A percentile compares a stretch with the other conserved stretches of the same genome.
Evolutionary conservation across 1,140 invertebrate species (phyloP).

Genomic region (Diabrotica undecimpunctata): DNA sequence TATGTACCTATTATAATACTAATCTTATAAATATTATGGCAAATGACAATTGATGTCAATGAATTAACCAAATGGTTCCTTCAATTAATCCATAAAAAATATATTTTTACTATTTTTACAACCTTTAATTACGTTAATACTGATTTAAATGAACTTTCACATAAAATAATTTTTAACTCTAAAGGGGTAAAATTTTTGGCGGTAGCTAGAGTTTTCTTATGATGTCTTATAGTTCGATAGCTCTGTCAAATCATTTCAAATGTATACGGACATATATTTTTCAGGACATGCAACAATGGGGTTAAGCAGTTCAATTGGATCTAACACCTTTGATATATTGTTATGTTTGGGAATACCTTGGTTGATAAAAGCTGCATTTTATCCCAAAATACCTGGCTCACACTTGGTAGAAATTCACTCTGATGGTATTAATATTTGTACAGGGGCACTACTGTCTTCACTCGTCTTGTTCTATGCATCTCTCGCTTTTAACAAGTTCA

Average conservation of each 20-base stretch:
- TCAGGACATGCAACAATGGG: constrained; percentile 84
- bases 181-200: too few relatives aligned
- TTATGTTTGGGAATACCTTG: constrained; percentile 82
- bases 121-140: too few relatives aligned
- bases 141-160: too few relatives aligned
- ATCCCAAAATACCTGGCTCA: constrained; percentile 63
- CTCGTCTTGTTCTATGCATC: constrained; percentile 70
- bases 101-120: too few relatives aligned
- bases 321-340: constrained; percentile 84
- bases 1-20: too few relatives aligned
- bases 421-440: constrained; percentile 74
- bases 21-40: too few relatives aligned
- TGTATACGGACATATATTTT: too few relatives aligned
- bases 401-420: constrained; percentile 77
- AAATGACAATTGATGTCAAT: too few relatives aligned
- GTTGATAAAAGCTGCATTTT: constrained; percentile 76
- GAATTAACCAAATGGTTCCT: too few relatives aligned
- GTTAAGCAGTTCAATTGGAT: constrained; percentile 85
- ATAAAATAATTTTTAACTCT: too few relatives aligned
- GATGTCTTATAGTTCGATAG: neutral
- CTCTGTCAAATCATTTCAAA: too few relatives aligned
- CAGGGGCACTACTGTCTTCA: constrained; percentile 73
- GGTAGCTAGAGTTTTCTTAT: neutral
- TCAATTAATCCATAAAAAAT: too few relatives aligned
- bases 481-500: constrained; percentile 73